Conservation (phyloP, 2,113 vertebrate species). For the Regulus satrapa region DNA sequence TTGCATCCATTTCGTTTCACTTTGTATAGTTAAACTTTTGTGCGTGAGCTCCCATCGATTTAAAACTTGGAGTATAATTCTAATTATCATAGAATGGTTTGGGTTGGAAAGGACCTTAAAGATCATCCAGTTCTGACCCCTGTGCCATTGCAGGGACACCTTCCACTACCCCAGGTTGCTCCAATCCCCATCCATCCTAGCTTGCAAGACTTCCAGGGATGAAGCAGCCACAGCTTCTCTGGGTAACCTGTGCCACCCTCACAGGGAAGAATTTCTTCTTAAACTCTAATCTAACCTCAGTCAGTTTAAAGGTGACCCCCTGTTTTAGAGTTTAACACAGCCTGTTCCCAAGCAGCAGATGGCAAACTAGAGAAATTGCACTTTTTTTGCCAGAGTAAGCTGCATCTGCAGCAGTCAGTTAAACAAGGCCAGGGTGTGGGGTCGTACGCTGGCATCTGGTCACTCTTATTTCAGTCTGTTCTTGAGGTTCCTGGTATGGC, state of each 20-base stretch:
- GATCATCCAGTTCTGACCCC: neutral
- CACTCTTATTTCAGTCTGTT: neutral
- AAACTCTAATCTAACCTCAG: neutral
- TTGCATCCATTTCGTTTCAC: neutral
- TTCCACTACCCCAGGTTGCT: neutral
- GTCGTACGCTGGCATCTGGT: neutral
- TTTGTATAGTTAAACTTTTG: neutral
- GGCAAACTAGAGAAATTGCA: neutral
- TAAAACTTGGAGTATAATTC: neutral
- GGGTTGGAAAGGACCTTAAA: neutral
- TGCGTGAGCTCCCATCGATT: neutral
- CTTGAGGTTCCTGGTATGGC: neutral
- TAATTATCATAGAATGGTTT: neutral
- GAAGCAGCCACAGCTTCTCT: neutral
- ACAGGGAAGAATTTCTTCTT: neutral
- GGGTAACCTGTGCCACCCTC: neutral
- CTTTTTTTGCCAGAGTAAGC: neutral
- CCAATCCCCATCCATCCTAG: neutral
- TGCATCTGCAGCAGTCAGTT: neutral
- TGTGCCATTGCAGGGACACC: neutral
- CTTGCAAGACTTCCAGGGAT: neutral
- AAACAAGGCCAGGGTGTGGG: neutral
- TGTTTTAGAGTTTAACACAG: neutral
- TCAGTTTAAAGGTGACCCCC: neutral
- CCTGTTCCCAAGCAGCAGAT: neutral